Conservation (phyloP, 2,797 vertebrate species). For the Heterohyrax brucei region DNA sequence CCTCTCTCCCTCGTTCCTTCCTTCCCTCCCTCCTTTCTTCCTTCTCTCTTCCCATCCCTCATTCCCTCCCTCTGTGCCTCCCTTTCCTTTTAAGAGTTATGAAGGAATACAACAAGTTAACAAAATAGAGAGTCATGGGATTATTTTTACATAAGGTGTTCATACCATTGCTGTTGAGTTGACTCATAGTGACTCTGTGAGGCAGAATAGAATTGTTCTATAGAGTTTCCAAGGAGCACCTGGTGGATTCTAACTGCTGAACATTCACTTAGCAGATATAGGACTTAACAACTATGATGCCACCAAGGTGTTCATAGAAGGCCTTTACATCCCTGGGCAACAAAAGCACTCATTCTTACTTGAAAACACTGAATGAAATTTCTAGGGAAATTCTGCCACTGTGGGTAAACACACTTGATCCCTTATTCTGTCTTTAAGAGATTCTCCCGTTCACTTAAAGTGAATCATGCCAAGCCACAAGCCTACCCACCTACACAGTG, state of each 20-base stretch:
- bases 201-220: too few relatives aligned
- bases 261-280: too few relatives aligned
- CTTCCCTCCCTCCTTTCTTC: too few relatives aligned
- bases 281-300: too few relatives aligned
- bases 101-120: neutral
- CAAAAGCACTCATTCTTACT: neutral
- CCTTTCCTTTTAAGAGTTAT: neutral
- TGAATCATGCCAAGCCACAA: neutral
- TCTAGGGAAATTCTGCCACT: neutral
- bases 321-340: neutral
- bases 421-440: neutral
- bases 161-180: neutral
- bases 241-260: too few relatives aligned
- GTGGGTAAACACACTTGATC: neutral
- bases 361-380: constrained; percentile 7
- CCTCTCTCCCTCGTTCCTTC: too few relatives aligned
- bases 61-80: too few relatives aligned
- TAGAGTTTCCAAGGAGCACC: too few relatives aligned
- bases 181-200: too few relatives aligned
- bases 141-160: neutral
- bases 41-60: too few relatives aligned
- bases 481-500: neutral
- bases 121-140: neutral
- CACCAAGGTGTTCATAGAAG: neutral
- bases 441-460: neutral